Conservation (phyloP, 2,888 invertebrate species). For the Ormyrus thymus region DNA sequence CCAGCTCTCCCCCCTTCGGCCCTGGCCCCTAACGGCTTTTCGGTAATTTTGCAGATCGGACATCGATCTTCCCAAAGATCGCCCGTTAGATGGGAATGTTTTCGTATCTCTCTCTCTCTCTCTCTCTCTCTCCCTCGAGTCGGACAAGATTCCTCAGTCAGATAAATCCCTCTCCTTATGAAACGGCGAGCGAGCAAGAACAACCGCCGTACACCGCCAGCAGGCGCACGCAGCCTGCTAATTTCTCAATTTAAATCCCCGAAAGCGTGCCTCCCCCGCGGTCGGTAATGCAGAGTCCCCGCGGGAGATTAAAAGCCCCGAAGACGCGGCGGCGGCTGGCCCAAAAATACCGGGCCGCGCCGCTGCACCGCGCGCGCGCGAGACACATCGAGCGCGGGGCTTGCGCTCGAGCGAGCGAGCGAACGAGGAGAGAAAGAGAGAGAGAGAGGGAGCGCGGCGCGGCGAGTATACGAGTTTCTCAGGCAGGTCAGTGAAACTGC, state of each 20-base stretch:
- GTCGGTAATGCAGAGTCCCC: slow-evolving; percentile 7
- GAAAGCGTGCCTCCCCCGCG: background rate
- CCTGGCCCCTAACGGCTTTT: slow-evolving; percentile 12
- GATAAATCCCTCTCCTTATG: too few species aligned
- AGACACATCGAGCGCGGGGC: background rate
- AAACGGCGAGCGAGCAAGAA: too few species aligned
- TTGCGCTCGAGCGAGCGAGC: background rate
- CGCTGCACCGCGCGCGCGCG: too few species aligned
- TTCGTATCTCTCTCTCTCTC: too few species aligned
- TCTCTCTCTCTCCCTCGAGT: too few species aligned
- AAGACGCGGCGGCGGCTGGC: slow-evolving; percentile 4
- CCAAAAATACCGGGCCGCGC: background rate
- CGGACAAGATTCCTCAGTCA: too few species aligned
- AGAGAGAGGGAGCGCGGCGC: slow-evolving; percentile 12
- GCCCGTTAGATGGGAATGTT: too few species aligned
- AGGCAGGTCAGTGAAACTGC: slow-evolving; percentile 76
- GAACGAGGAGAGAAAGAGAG: slow-evolving; percentile 17
- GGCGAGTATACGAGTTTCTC: slow-evolving; percentile 66
- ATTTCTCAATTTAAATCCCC: too few species aligned
- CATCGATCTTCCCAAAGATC: too few species aligned
- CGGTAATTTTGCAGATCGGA: too few species aligned
- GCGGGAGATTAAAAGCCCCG: background rate
- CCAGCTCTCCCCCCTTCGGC: background rate
- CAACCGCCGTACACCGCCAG: too few species aligned
- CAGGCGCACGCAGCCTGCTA: too few species aligned